phyloP scores from a whole-genome alignment of 2,797 vertebrate genomes.

The Sparidentex hasta region DNA sequence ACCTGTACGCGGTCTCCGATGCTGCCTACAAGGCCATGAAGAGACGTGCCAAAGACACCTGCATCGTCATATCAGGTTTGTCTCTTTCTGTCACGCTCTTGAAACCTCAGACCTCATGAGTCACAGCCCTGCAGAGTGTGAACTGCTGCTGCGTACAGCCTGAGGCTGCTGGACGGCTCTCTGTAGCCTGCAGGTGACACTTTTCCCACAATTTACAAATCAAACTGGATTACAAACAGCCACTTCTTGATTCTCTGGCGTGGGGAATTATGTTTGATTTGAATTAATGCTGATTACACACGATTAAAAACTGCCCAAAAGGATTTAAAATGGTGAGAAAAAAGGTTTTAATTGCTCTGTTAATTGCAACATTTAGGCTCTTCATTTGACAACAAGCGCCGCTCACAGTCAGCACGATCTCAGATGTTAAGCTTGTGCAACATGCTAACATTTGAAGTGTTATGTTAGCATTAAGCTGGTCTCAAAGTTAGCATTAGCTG shows the following conservation, averaged over 20 bases:
- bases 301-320: not conserved
- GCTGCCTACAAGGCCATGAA: conserved; percentile 96
- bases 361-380: not conserved
- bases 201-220: no score
- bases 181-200: not conserved
- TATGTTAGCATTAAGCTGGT: not conserved
- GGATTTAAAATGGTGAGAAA: not conserved
- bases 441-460: not conserved
- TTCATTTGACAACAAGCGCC: no score
- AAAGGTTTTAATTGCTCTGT: no score
- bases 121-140: not conserved
- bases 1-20: conserved; percentile 92
- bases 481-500: not conserved
- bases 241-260: no score
- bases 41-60: conserved; percentile 92
- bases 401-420: not conserved
- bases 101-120: not conserved
- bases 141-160: not conserved
- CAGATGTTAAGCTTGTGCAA: not conserved
- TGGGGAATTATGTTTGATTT: not conserved
- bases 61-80: conserved; percentile 95
- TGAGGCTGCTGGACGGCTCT: not conserved
- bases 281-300: not conserved
- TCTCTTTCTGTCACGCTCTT: not conserved
- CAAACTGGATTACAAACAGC: not conserved